Percentiles rank a stretch among this genome's conserved stretches.
phyloP scores from a whole-genome alignment of 2,797 vertebrate species.

The Scolopax bukidnonensis region DNA sequence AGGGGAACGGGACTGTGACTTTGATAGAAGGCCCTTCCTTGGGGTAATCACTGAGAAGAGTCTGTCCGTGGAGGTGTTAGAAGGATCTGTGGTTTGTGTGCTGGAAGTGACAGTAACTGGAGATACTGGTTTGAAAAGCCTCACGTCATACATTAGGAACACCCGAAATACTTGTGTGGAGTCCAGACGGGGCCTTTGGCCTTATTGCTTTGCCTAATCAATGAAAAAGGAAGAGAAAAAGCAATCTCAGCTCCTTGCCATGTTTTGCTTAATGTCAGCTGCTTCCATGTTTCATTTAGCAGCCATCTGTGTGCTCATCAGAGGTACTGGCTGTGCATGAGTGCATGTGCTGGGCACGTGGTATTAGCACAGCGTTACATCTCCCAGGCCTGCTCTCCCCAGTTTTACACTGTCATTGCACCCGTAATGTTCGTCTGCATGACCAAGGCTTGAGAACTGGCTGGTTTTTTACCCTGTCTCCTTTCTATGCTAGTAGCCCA shows the following conservation, averaged over 20 bases:
- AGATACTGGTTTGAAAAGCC: not conserved
- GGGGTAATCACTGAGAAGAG: not conserved
- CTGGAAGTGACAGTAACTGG: not conserved
- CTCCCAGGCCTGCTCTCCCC: not conserved
- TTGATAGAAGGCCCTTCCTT: not conserved
- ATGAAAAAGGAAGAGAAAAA: not conserved
- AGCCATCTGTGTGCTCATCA: not conserved
- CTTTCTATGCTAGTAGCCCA: not conserved
- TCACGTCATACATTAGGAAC: not conserved
- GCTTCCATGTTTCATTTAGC: not conserved
- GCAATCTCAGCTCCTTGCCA: not conserved
- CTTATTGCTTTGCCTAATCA: not conserved
- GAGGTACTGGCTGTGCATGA: not conserved
- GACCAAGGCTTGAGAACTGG: not conserved
- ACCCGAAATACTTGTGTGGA: not conserved
- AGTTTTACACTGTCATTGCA: not conserved
- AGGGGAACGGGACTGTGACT: not conserved
- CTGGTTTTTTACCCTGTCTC: not conserved
- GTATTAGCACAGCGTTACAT: not conserved
- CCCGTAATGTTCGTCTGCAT: not conserved
- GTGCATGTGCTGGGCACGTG: not conserved
- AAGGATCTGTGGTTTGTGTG: not conserved
- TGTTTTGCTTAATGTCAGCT: not conserved
- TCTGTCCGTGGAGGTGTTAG: not conserved
- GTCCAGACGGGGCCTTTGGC: not conserved